phyloP scores from a whole-genome alignment of 2,797 vertebrate genomes.

The Hyperoplus immaculatus region DNA sequence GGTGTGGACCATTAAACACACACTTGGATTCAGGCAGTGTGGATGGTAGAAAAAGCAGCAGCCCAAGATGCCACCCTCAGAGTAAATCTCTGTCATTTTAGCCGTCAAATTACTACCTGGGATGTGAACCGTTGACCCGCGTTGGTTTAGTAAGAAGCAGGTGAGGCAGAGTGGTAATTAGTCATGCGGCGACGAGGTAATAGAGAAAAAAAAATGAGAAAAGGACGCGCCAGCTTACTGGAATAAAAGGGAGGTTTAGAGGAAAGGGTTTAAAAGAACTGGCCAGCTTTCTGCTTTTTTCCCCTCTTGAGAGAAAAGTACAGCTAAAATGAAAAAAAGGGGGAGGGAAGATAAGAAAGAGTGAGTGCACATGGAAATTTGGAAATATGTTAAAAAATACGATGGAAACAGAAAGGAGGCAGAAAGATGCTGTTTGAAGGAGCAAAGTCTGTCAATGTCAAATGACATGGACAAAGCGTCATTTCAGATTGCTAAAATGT shows the following conservation, averaged over 20 bases:
- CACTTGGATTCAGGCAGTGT: constrained; percentile 37
- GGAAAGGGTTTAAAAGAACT: constrained; percentile 45
- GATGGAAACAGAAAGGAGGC: constrained; percentile 23
- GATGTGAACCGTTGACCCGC: constrained; percentile 26
- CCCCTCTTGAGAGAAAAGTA: constrained; percentile 19
- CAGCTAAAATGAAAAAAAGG: constrained; percentile 9
- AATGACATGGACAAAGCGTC: constrained; percentile 67
- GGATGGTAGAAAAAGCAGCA: constrained; percentile 38
- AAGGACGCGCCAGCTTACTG: constrained; percentile 10
- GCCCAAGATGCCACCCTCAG: constrained; percentile 49
- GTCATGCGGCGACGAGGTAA: constrained; percentile 1
- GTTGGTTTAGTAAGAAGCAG: constrained; percentile 20
- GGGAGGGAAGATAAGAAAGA: background rate
- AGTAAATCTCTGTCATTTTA: constrained; percentile 57
- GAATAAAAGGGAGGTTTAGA: constrained; percentile 4
- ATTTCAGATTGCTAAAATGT: constrained; percentile 58
- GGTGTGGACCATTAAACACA: constrained; percentile 66
- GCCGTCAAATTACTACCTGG: constrained; percentile 48
- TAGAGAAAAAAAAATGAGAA: constrained; percentile 40
- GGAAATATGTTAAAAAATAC: constrained; percentile 30
- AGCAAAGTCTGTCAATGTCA: constrained; percentile 64
- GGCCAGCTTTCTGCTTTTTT: constrained; percentile 28
- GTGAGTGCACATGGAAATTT: background rate
- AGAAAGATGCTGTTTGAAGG: constrained; percentile 45
- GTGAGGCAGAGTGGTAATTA: constrained; percentile 51